Evolutionary conservation across 2,888 invertebrate genomes (phyloP), one percentile per base, ranked within the genome.

Genomic region (Conistra vaccinii): DNA sequence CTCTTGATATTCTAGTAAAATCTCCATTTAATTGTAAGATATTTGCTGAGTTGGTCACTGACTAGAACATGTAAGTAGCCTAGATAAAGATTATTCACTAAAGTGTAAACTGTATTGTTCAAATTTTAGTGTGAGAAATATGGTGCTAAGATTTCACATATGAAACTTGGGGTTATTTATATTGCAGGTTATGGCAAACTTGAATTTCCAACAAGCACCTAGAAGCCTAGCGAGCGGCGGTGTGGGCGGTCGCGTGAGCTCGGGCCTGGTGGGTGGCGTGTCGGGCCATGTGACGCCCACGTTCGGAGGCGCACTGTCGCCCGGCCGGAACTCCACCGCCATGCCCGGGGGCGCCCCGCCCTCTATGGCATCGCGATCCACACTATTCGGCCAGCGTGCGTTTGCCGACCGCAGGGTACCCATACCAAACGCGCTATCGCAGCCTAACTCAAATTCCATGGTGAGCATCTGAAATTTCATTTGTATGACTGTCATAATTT

Each of bases 181-280:
- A 67, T 95, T 93, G 23, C 96, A 97, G 98, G 98, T 98, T 97
- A 98, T 98, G 98, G 98, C 98, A 97, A 98, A 98, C 97, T 97
- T 98, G 97, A 98, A 98, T 97, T 98, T 98, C 97, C 98, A 98
- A 96, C 98, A 98, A 97, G 98, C 98, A 91, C 98, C 98, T 96
- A 97, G 98, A 97, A 98, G 98, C 97, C 98, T 98, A 97, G 98
- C 98, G 95, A 98, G 98, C 96, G 97, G 96, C 89, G 95, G 96
- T 79, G 95, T 96, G 81, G 96, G 96, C 62, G 93, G 97, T 92
- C 93, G 97, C 91, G 96, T 96, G 58, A 93, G 96, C 87, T 94
- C 98, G 85, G 98, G 98, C 92, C 97, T 98, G 94, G 98, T 98
- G 94, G 98, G 98, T 91, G 98, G 98, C 93, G 97, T 95, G 26